Conservation (phyloP, 2,797 vertebrate species). For the Gorsachius magnificus region DNA sequence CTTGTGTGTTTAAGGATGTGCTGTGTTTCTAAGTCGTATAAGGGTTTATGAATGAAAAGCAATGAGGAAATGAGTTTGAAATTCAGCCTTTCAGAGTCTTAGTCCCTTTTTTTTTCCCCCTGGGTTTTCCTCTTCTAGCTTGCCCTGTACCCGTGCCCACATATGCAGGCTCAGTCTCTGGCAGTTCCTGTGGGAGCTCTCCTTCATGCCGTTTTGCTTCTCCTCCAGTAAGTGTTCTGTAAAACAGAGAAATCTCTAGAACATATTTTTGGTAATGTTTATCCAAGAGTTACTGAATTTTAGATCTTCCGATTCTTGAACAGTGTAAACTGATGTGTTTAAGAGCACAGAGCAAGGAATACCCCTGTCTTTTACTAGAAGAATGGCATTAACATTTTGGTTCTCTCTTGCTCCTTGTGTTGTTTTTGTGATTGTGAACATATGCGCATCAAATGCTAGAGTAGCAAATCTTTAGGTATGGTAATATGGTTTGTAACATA, state of each 20-base stretch:
- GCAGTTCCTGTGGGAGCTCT: conserved; percentile 90
- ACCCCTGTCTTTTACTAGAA: background rate
- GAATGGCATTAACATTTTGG: background rate
- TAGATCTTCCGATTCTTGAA: background rate
- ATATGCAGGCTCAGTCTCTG: conserved; percentile 80
- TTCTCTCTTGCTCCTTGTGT: background rate
- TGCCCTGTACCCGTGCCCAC: conserved; percentile 93
- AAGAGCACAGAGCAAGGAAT: background rate
- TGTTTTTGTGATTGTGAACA: background rate
- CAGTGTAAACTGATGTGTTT: background rate
- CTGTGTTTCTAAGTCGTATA: background rate
- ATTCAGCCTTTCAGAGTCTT: background rate
- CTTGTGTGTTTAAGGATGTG: background rate
- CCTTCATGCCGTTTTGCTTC: conserved; percentile 92
- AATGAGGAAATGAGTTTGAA: conserved; percentile 3
- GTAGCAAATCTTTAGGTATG: background rate
- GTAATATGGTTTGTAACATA: background rate
- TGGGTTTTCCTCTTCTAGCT: conserved; percentile 74
- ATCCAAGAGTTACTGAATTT: background rate
- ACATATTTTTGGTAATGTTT: background rate
- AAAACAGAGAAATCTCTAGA: background rate
- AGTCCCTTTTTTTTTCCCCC: no score
- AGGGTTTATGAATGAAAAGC: background rate
- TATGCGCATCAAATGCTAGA: background rate
- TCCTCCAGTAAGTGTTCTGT: conserved; percentile 87